phyloP scores from a whole-genome alignment of 2,888 invertebrate genomes.

The Myopa tessellatipennis region DNA sequence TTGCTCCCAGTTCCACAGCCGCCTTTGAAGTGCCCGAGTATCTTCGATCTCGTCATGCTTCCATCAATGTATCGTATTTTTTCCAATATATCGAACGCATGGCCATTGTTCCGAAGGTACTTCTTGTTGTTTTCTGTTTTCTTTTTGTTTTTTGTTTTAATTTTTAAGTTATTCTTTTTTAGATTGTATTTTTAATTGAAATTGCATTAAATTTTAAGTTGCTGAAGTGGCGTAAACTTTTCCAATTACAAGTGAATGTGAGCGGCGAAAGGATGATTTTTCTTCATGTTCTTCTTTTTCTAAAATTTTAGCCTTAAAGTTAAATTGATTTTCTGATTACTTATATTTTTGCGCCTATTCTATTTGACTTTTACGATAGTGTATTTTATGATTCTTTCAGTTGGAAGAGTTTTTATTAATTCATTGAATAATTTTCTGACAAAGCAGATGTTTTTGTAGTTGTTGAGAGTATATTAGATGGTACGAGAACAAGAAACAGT shows the following conservation, averaged over 20 bases:
- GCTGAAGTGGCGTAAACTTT: slow-evolving; percentile 14
- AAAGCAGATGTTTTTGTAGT: background rate
- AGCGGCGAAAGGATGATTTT: background rate
- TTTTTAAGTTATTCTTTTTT: background rate
- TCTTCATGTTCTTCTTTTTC: no score
- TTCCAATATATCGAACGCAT: background rate
- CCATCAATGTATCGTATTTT: background rate
- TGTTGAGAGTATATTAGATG: background rate
- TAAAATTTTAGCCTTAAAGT: no score
- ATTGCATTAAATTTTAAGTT: slow-evolving; percentile 3
- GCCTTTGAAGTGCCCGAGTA: background rate
- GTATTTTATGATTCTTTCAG: slow-evolving; percentile 22
- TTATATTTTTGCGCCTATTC: background rate
- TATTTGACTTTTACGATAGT: slow-evolving; percentile 16
- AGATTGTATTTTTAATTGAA: slow-evolving; percentile 2
- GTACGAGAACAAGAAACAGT: no score
- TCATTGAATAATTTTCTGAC: slow-evolving; percentile 2
- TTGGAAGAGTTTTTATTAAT: slow-evolving; percentile 1
- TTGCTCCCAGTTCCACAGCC: background rate
- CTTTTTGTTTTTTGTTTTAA: background rate
- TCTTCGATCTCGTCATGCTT: background rate
- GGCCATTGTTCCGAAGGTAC: background rate
- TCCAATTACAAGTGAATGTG: background rate
- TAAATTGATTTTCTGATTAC: background rate
- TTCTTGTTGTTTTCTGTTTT: background rate